Evolutionary conservation across 2,888 invertebrate genomes (phyloP), one percentile per base, ranked within the genome.

Genomic region (Caenorhabditis uteleia): DNA sequence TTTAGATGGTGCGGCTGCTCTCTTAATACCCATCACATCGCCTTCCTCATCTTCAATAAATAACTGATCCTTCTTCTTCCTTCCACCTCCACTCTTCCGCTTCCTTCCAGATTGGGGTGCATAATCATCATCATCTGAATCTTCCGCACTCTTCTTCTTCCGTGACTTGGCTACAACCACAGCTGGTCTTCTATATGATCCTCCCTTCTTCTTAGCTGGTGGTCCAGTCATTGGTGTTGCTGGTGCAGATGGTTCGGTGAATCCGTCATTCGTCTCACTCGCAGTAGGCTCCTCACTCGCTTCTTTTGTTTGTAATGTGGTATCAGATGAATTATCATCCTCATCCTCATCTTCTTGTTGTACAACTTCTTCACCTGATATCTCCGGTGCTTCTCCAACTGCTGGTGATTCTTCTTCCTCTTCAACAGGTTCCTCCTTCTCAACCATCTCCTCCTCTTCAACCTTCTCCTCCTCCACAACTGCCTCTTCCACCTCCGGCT

Each of bases 191-290:
- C 48, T 31, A 31, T 45, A 44, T 5, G 39, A 36, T 27, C 25
- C 8, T 2, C 10, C 5, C 14, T 39, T 39, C 26, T 57, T 54
- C 45, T 58, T 65, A 1, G 26, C 18, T 16, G 42, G 18, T 27
- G 27, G n/a, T 14, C 26, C 16, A 34, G 34, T 43, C 34, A 49
- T 36, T 6, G 65, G 54, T 5, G 58, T 56, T 8, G 64, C 62
- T 5, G 70, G 70, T 20, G 70, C 60, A 0, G 70, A 70, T 2
- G 70, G 70, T 38, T 70, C 70, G 0, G 67, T 67, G 60, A 70
- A 70, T 4, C 59, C 64, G 20, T 69, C 65, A 18, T 56, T 60
- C 5, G 54, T 55, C 40, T 61, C 60, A 45, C 53, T 60, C 7
- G 34, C 40, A 20, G 49, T 50, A 2, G 33, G 42, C 14, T 38